Conservation (phyloP, 1,140 invertebrate genomes). For the Zeugodacus cucurbitae region DNA sequence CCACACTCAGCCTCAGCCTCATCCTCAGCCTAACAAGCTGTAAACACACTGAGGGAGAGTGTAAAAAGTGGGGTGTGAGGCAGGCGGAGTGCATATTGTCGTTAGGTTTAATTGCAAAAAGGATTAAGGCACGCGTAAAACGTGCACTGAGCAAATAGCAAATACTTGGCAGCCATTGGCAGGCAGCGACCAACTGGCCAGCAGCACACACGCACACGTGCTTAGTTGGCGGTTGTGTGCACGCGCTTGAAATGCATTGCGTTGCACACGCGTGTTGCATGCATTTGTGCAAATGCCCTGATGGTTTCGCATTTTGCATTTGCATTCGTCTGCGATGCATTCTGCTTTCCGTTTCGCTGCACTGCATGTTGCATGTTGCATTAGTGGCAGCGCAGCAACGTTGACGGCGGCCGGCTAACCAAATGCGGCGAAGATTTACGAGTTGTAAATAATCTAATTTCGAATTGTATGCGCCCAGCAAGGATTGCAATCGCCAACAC, state of each 20-base stretch:
- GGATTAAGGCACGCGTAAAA: constrained; percentile 41
- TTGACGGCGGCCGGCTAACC: background rate
- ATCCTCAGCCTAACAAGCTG: background rate
- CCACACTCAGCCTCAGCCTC: background rate
- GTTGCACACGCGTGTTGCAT: background rate
- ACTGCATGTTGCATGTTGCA: constrained; percentile 18
- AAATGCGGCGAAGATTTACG: constrained; percentile 37
- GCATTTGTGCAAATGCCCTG: constrained; percentile 28
- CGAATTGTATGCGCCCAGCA: background rate
- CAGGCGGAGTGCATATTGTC: background rate
- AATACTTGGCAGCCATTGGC: background rate
- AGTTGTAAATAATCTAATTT: constrained; percentile 42
- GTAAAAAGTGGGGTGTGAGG: background rate
- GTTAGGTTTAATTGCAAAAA: constrained; percentile 41
- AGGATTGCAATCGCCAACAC: constrained; percentile 19
- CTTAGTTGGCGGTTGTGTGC: background rate
- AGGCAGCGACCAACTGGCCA: background rate
- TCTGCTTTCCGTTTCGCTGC: constrained; percentile 11
- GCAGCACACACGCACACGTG: background rate
- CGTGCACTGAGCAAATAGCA: constrained; percentile 20
- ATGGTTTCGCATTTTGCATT: background rate
- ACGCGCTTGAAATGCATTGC: background rate
- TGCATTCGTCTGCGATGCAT: background rate
- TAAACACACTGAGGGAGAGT: background rate
- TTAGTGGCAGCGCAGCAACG: background rate